Evolutionary conservation across 2,888 invertebrate species (phyloP), one percentile per base, ranked within the genome.

Genomic region (Rhodophaea formosa): DNA sequence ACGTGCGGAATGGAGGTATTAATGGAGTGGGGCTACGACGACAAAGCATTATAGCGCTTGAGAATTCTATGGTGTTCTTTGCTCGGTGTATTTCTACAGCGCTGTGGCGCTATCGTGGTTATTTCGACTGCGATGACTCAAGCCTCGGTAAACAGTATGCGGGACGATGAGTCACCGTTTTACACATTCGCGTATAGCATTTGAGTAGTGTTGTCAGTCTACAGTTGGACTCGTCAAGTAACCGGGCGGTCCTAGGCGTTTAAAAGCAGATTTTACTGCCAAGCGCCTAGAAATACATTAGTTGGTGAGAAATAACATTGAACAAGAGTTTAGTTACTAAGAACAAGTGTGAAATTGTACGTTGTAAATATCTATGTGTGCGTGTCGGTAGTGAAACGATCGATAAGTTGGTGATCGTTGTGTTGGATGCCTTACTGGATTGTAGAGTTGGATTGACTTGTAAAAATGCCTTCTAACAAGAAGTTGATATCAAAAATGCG

Each of bases 81-180:
- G 59, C 61, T 63, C 62, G 67, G 65, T 64, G 62, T 65, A 68
- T 71, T 63, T 58, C 60, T 67, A 68, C 67, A 86, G 89, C 90
- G 90, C 88, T 89, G 71, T 70, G 77, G 69, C 78, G 89, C 88
- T 87, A 74, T 62, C 57, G 66, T 64, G 74, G 71, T 68, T 73
- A 72, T 80, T 79, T 73, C 74, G 68, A 77, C 80, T 67, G 80
- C 86, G 91, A 89, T 89, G 90, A 90, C 89, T 90, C 90, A 90
- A 88, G 90, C 90, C 85, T 90, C 87, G 84, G 89, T 90, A 91
- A 91, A 91, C 90, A 91, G 91, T 89, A 90, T 91, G 91, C 91
- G 90, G 90, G 90, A 86, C 91, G 91, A 90, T 91, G 91, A 91
- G 89, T 90, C 91, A 91, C 91, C 89, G 84, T 88, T 91, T 90